Conservation (phyloP, 1,140 invertebrate genomes). For the Pachypeltis micranthus region DNA sequence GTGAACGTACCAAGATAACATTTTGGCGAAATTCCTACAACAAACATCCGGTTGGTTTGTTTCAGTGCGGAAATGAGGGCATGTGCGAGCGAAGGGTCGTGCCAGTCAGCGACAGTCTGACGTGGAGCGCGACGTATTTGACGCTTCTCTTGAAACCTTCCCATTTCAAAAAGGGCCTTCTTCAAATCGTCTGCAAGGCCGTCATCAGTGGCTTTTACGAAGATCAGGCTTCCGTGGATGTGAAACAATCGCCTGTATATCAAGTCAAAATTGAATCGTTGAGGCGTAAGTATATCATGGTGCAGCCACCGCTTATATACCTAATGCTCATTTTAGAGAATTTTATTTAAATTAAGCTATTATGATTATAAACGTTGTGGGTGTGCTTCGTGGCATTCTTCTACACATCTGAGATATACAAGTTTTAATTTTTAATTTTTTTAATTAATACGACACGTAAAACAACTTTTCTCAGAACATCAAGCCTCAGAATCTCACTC, state of each 20-base stretch:
- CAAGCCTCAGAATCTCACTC: no score
- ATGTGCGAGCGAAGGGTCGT: slow-evolving; percentile 17
- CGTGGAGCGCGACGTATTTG: slow-evolving; percentile 13
- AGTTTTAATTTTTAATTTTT: no score
- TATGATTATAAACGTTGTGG: no score
- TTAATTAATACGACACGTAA: no score
- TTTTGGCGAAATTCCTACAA: no score
- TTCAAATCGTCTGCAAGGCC: slow-evolving; percentile 14
- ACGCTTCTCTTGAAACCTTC: slow-evolving; percentile 15
- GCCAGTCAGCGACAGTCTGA: slow-evolving; percentile 14
- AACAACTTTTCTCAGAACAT: no score
- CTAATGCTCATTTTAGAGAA: not conserved
- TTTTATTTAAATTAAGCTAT: not conserved
- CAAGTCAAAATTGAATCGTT: slow-evolving; percentile 18
- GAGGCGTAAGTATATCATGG: not conserved
- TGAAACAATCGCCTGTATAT: slow-evolving; percentile 14
- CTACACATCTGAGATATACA: no score
- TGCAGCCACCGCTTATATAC: not conserved
- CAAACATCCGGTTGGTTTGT: no score
- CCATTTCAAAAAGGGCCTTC: slow-evolving; percentile 12
- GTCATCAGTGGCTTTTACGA: slow-evolving; percentile 17
- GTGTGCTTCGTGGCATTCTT: no score
- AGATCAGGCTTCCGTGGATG: slow-evolving; percentile 1
- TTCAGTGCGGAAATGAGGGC: slow-evolving; percentile 22
- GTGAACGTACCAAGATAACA: no score